Conservation (phyloP, 2,888 invertebrate species). For the Drosophila engyochracea region DNA sequence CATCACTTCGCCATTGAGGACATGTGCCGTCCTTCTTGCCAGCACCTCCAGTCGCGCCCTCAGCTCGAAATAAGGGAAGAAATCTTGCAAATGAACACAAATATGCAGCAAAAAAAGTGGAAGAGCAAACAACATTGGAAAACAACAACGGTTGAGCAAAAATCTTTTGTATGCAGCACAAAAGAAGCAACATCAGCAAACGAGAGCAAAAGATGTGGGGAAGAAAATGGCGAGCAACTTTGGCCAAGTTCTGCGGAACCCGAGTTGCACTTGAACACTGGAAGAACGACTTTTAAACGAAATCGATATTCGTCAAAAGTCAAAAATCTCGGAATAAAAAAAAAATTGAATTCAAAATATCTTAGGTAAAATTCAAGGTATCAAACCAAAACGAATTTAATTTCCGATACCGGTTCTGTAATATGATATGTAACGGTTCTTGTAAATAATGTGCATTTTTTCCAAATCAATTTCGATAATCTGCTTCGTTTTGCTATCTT, state of each 20-base stretch:
- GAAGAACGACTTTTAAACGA: background rate
- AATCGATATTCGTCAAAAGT: background rate
- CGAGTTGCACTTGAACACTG: conserved; percentile 40
- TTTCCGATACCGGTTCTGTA: background rate
- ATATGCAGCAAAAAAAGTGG: conserved; percentile 58
- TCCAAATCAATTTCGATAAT: background rate
- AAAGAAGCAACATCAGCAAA: conserved; percentile 62
- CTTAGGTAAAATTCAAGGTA: background rate
- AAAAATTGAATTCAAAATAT: background rate
- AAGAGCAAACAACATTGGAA: conserved; percentile 45
- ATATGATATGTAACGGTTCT: background rate
- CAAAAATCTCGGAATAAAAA: background rate
- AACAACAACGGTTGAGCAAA: conserved; percentile 54
- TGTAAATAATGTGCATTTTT: background rate
- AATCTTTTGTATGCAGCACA: conserved; percentile 80
- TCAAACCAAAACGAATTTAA: background rate
- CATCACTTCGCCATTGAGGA: conserved; percentile 27
- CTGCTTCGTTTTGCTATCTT: background rate
- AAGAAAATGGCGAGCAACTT: conserved; percentile 59
- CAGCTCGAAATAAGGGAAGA: conserved; percentile 75
- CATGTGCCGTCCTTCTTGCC: conserved; percentile 55
- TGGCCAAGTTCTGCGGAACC: conserved; percentile 57
- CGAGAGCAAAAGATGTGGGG: conserved; percentile 29
- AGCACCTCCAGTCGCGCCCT: conserved; percentile 51
- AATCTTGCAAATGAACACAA: conserved; percentile 80